Base-by-base conservation (phyloP, 1,140 invertebrate genomes). In the Pseudoatta argentina region DNA sequence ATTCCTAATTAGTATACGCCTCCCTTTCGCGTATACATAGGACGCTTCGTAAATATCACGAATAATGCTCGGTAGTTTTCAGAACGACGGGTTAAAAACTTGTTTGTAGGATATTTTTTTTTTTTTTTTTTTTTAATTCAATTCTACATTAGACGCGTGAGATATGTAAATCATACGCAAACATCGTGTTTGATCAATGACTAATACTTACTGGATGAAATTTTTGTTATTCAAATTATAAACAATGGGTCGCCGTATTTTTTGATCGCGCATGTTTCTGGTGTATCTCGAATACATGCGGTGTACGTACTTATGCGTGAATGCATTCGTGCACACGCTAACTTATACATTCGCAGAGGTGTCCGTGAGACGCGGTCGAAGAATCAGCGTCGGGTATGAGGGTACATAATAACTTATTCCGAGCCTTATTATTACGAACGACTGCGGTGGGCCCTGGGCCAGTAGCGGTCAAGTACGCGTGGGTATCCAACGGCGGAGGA, bases 321-420 rank as follows among this genome's bases (percentile, higher is more conserved):
- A 30, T n/a, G 44, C 73, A 39, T 55, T 69, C n/a, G 30, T 61
- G 57, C 63, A 24, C 63, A 24, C 30, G 34, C 48, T 21, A 6
- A 61, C 12, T 16, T 16, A 48, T 27, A 51, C 69, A 27, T 10
- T 30, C 53, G 55, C 39, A n/a, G 16, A 27, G 27, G 18, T 48
- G 67, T 73, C n/a, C 34, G 34, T 81, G 78, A 81, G 14, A 69
- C 81, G 79, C 77, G 75, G 69, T 72, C 51, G 90, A 90, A 88
- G 87, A 88, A 88, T 91, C 89, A 91, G 86, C 83, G 83, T 93
- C 89, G 76, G 86, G 82, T 89, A 90, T 86, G 87, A 83, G 89
- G 86, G 85, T 92, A 91, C 90, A 92, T 94, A 94, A 94, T 94
- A 94, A 93, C 92, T 93, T 93, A 93, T 92, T 94, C 91, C 87